Evolutionary conservation across 2,113 vertebrate genomes (phyloP), one percentile per base, ranked within the genome.

Genomic region (Stegastes partitus): DNA sequence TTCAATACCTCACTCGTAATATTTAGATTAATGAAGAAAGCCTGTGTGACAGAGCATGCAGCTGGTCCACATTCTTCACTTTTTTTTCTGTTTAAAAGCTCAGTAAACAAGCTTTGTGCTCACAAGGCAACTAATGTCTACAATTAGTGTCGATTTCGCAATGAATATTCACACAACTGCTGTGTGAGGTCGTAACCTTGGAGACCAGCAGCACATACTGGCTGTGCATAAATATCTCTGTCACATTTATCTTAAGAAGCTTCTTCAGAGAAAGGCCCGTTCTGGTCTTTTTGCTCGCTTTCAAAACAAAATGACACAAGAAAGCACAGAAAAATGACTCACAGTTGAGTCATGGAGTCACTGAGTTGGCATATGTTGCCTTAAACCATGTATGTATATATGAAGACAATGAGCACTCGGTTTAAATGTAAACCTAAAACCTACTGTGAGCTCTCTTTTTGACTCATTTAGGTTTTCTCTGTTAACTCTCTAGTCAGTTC

Each of bases 91-190:
- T 68, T 62, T 69, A n/a, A 61, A 55, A 50, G 55, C 50, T 66
- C 28, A 44, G 2, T 57, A 56, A 66, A 61, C 11, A 42, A 16
- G 18, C 44, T 50, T 49, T 28, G 59, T 55, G 31, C 1, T 21
- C 77, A 56, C 68, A 73, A 51, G 51, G 50, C n/a, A 26, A 18
- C 51, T 59, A 68, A 65, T 70, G 69, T 82, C 66, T 73, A 22
- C 45, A 73, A 68, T 86, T 80, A 73, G 67, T 50, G 56, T 68
- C 11, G 1, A 18, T 23, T 23, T 70, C 10, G 64, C 39, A 68
- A 10, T 58, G 31, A 72, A 75, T 59, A 22, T 51, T 72, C 49
- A 26, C 34, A 22, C 31, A 47, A 71, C 44, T 71, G 70, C 61
- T 78, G 51, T 42, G 61, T 37, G 18, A 18, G 11, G 5, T 50